Percentiles rank a stretch among this genome's conserved stretches.
Conservation (phyloP, 2,113 vertebrate genomes). For the Xenopus laevis region DNA sequence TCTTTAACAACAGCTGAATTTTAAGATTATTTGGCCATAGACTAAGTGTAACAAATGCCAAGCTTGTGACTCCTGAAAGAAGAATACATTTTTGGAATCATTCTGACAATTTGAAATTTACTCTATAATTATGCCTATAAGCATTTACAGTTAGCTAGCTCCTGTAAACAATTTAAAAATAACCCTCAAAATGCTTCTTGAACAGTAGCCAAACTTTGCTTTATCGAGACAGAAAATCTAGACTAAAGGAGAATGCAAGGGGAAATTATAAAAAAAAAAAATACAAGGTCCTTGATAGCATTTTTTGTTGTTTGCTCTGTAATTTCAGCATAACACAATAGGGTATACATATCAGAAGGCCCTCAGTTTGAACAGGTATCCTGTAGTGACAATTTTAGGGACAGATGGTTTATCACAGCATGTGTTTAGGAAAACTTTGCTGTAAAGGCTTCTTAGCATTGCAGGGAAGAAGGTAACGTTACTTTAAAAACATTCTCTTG, state of each 20-base stretch:
- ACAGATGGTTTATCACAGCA: conserved; percentile 42
- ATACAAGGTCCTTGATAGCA: neutral
- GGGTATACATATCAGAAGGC: conserved; percentile 18
- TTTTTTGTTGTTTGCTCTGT: neutral
- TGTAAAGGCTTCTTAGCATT: conserved; percentile 29
- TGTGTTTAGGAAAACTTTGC: conserved; percentile 23
- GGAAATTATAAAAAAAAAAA: neutral
- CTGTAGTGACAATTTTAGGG: conserved; percentile 26
- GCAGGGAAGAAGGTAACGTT: conserved; percentile 20
- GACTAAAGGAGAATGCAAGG: neutral
- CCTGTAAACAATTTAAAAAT: neutral
- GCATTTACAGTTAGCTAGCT: conserved; percentile 18
- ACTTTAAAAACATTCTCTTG: conserved; percentile 27
- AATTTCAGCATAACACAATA: conserved; percentile 7
- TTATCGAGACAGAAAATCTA: neutral
- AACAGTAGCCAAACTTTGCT: conserved; percentile 6
- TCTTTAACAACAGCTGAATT: too few relatives aligned
- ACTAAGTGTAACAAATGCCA: too few relatives aligned
- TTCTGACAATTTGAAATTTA: conserved; percentile 18
- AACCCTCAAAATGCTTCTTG: neutral
- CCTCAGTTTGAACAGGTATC: conserved; percentile 24
- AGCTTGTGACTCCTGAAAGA: neutral
- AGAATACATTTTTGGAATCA: conserved; percentile 9
- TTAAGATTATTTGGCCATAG: too few relatives aligned
- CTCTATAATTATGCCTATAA: conserved; percentile 16